Conservation (phyloP, 30 jellyfish, hydroid and myxozoan genomes). For the Aurelia sp. region DNA sequence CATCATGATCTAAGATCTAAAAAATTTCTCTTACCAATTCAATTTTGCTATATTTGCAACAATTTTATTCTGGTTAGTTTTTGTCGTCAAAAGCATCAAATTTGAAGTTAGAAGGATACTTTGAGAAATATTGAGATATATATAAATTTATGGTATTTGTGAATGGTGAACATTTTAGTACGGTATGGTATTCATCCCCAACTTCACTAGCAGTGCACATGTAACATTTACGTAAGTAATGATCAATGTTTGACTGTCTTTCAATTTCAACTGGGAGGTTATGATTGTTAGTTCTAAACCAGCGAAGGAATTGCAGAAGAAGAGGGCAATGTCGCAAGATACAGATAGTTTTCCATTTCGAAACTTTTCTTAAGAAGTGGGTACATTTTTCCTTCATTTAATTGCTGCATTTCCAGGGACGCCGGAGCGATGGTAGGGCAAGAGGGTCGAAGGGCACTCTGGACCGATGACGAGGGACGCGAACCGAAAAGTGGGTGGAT, state of each 20-base stretch:
- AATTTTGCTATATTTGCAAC: slow-evolving; percentile 13
- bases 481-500: no score
- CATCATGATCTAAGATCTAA: neutral
- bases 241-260: slow-evolving; percentile 2
- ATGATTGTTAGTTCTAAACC: neutral
- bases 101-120: slow-evolving; percentile 25
- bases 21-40: slow-evolving; percentile 4
- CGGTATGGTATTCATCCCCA: neutral
- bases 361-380: neutral
- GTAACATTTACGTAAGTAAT: neutral
- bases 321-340: slow-evolving; percentile 5
- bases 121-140: slow-evolving; percentile 14
- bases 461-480: no score
- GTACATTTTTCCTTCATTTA: neutral
- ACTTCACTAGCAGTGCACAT: neutral
- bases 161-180: neutral
- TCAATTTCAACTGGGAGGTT: slow-evolving; percentile 1
- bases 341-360: neutral
- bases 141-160: slow-evolving; percentile 7
- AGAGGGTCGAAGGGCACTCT: no score
- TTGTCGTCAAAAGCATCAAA: slow-evolving; percentile 12
- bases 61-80: slow-evolving; percentile 2
- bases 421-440: no score
- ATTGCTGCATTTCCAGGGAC: no score
- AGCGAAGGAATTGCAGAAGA: neutral